phyloP scores from a whole-genome alignment of 2,113 vertebrate species.

The Seriola quinqueradiata region DNA sequence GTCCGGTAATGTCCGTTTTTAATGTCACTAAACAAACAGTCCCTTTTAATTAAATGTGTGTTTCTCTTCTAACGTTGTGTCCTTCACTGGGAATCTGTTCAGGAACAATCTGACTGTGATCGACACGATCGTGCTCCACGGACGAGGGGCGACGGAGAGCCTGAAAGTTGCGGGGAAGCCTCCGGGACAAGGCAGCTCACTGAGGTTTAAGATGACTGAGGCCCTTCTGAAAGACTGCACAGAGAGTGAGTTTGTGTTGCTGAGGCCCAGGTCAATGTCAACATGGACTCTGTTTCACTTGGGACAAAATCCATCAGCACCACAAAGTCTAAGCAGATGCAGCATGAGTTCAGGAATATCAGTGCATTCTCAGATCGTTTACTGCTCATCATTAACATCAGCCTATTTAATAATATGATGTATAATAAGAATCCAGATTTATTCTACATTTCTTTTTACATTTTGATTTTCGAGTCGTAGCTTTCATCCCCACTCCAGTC shows the following conservation, averaged over 20 bases:
- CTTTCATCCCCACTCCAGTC: too few species aligned
- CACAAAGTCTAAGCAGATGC: background rate
- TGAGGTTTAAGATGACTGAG: conserved; percentile 99
- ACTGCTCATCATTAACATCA: background rate
- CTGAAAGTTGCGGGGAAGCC: conserved; percentile 92
- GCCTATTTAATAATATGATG: too few species aligned
- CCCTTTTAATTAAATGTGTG: background rate
- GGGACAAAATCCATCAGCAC: background rate
- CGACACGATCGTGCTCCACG: conserved; percentile 92
- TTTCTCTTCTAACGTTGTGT: background rate
- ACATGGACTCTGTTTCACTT: background rate
- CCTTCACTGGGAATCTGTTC: conserved; percentile 23
- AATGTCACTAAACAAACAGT: background rate
- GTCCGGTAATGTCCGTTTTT: conserved; percentile 86
- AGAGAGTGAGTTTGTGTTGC: conserved; percentile 89
- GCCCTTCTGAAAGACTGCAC: conserved; percentile 95
- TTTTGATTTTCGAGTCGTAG: too few species aligned
- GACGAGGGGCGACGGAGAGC: conserved; percentile 93
- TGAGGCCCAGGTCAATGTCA: background rate
- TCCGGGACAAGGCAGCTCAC: conserved; percentile 91
- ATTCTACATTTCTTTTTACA: too few species aligned
- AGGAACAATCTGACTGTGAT: conserved; percentile 98
- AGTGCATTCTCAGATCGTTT: background rate
- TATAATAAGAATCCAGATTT: too few species aligned
- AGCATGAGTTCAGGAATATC: background rate